Conservation (phyloP, 1,140 invertebrate genomes). For the Brachionus rubens region DNA sequence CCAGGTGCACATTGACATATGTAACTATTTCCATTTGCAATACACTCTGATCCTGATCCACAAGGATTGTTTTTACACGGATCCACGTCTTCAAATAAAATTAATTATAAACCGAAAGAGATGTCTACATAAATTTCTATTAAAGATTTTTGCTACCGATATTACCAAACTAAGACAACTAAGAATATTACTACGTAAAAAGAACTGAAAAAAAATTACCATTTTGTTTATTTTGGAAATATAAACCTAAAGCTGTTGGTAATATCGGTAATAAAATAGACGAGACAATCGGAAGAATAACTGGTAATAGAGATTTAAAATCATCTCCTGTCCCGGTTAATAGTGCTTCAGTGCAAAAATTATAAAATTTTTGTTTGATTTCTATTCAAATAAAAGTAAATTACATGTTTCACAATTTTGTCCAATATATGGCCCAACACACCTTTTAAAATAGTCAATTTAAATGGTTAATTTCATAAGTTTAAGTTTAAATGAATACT, state of each 20-base stretch:
- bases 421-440: slow-evolving; percentile 36
- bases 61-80: slow-evolving; percentile 37
- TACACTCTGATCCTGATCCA: slow-evolving; percentile 7
- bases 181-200: not conserved
- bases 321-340: slow-evolving; percentile 26
- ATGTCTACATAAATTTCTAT: not conserved
- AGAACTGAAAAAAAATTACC: slow-evolving; percentile 21
- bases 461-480: not conserved
- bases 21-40: slow-evolving; percentile 16
- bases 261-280: slow-evolving; percentile 34
- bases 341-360: not conserved
- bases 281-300: slow-evolving; percentile 39
- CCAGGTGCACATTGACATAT: slow-evolving; percentile 44
- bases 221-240: not conserved
- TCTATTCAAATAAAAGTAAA: not conserved
- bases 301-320: slow-evolving; percentile 31
- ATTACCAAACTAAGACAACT: not conserved
- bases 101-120: not conserved
- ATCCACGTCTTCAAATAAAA: slow-evolving; percentile 5
- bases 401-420: slow-evolving; percentile 47
- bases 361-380: not conserved
- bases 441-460: not conserved
- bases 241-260: not conserved
- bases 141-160: slow-evolving; percentile 1
- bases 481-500: slow-evolving; percentile 51